Evolutionary conservation across 2,113 vertebrate species (phyloP).

Genomic region (Echinops telfairi): DNA sequence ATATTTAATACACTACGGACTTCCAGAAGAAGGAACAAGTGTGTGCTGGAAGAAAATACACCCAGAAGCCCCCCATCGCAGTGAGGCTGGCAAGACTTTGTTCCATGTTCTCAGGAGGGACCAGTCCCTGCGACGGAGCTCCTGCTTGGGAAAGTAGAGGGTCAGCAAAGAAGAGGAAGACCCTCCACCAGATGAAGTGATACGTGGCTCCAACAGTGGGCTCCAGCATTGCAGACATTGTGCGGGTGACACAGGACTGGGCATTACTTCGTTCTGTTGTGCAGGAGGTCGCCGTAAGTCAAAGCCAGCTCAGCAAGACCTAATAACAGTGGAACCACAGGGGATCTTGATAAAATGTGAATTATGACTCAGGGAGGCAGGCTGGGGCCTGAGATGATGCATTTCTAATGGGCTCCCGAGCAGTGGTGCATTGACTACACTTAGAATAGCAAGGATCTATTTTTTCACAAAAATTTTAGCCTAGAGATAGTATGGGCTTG

Average conservation of each 20-base stretch:
- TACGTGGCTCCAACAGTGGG: neutral
- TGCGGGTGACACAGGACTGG: neutral
- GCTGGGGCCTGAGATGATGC: neutral
- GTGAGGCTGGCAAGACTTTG: neutral
- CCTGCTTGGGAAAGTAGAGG: neutral
- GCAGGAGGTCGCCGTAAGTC: neutral
- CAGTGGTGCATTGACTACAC: neutral
- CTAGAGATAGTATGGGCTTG: neutral
- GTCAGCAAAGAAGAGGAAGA: neutral
- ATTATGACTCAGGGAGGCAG: neutral
- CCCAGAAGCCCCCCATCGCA: neutral
- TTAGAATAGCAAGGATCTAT: neutral
- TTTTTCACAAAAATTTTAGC: slow-evolving; percentile 3
- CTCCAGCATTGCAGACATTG: neutral
- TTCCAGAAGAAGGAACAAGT: neutral
- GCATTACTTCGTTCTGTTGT: neutral
- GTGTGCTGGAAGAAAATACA: neutral
- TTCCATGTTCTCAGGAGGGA: neutral
- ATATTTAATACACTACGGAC: neutral
- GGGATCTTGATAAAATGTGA: neutral
- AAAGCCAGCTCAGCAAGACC: neutral
- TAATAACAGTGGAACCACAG: neutral
- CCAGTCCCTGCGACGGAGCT: neutral
- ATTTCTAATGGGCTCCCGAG: neutral
- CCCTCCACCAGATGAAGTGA: neutral